Percentiles rank a stretch among this genome's conserved stretches.
Conservation (phyloP, 2,113 vertebrate genomes). For the Laterallus jamaicensis region DNA sequence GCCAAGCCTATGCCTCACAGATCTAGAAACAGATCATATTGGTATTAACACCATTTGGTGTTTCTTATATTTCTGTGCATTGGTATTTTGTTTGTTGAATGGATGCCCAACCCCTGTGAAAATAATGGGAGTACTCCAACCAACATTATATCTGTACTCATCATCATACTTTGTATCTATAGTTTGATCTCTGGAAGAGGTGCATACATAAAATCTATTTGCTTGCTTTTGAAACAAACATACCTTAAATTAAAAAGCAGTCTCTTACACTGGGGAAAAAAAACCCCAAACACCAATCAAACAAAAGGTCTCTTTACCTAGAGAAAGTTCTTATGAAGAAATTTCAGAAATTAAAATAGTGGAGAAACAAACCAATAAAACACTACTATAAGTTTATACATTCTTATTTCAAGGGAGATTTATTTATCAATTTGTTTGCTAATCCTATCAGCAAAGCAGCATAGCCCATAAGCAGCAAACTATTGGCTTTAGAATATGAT, state of each 20-base stretch:
- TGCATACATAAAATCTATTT: background rate
- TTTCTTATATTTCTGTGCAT: background rate
- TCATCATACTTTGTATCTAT: background rate
- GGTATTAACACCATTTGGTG: background rate
- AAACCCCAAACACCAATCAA: background rate
- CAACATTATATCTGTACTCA: too few relatives aligned
- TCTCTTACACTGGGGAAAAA: background rate
- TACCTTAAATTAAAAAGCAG: background rate
- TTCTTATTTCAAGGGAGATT: conserved; percentile 12
- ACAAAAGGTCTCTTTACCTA: background rate
- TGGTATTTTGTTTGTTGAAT: background rate
- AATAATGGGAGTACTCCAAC: background rate
- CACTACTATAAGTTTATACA: background rate
- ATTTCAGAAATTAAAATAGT: background rate
- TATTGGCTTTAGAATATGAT: background rate
- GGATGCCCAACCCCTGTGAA: background rate
- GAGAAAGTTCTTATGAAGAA: background rate
- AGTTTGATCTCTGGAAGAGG: background rate
- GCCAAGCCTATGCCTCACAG: background rate
- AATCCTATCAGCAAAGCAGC: background rate
- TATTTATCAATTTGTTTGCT: conserved; percentile 48
- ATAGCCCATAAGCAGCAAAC: background rate
- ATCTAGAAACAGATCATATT: background rate
- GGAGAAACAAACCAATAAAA: background rate
- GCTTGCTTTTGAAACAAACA: background rate